Conservation (phyloP, 2,888 invertebrate genomes). For the Chymomyza caudatula region DNA sequence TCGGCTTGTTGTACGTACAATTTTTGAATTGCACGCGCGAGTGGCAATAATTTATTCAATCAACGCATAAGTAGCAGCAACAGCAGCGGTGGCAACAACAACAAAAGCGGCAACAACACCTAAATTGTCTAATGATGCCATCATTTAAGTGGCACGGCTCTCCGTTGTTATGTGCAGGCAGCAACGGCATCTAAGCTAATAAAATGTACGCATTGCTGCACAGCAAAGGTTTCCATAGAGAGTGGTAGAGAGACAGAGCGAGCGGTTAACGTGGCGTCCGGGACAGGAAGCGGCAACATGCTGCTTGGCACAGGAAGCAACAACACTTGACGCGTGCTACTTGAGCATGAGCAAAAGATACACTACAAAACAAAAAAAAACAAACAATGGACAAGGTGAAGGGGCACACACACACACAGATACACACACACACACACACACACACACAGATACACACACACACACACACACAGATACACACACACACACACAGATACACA, state of each 20-base stretch:
- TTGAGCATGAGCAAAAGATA: slow-evolving; percentile 44
- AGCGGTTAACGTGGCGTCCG: not conserved
- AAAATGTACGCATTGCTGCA: slow-evolving; percentile 56
- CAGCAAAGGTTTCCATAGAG: slow-evolving; percentile 29
- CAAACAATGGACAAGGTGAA: not conserved
- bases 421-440: not conserved
- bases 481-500: not conserved
- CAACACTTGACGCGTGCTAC: slow-evolving; percentile 46
- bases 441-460: not conserved
- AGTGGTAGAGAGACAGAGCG: not conserved
- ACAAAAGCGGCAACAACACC: slow-evolving; percentile 32
- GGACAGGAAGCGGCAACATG: slow-evolving; percentile 27
- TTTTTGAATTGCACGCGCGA: slow-evolving; percentile 58
- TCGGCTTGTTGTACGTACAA: not conserved
- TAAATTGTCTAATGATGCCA: slow-evolving; percentile 73
- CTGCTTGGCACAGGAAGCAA: slow-evolving; percentile 52
- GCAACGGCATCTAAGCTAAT: slow-evolving; percentile 43
- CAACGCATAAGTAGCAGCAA: slow-evolving; percentile 44
- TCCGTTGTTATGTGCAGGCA: not conserved
- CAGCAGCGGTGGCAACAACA: slow-evolving; percentile 13
- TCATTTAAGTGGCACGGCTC: slow-evolving; percentile 44
- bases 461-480: not conserved
- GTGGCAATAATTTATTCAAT: slow-evolving; percentile 69
- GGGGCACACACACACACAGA: not conserved
- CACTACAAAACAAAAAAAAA: not conserved